Conservation (phyloP, 2,797 vertebrate species). For the Cynopterus sphinx region DNA sequence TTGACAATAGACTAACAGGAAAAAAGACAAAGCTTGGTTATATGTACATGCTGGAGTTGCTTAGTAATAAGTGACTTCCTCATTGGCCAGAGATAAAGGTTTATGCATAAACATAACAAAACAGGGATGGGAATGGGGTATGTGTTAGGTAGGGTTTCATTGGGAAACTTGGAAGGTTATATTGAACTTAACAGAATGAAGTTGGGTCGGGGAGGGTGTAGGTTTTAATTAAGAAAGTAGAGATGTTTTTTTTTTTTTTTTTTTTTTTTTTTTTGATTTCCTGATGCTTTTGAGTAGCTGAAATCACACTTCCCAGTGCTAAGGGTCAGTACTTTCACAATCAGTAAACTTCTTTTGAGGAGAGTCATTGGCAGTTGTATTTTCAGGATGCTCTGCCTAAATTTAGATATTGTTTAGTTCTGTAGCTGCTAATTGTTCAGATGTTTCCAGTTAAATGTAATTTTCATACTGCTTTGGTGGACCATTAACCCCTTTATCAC, state of each 20-base stretch:
- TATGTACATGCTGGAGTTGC: not conserved
- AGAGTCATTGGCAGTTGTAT: not conserved
- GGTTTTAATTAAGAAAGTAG: not conserved
- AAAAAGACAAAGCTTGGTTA: slow-evolving; percentile 2
- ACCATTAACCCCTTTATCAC: not conserved
- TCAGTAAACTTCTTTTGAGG: not conserved
- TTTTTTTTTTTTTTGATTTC: not conserved
- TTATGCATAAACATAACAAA: not conserved
- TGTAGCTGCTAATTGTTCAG: not conserved
- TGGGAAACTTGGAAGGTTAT: not conserved
- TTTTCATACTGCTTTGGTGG: slow-evolving; percentile 38
- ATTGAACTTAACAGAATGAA: not conserved
- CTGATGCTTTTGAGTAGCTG: not conserved
- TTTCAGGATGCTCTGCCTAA: not conserved
- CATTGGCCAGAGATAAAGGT: not conserved
- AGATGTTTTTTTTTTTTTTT: not conserved
- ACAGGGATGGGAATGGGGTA: not conserved
- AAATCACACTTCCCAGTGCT: not conserved
- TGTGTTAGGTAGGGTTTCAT: not conserved
- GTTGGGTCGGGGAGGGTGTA: not conserved
- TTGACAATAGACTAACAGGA: not conserved
- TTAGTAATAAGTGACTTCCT: not conserved
- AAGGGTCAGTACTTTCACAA: not conserved
- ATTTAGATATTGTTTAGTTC: not conserved
- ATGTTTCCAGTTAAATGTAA: slow-evolving; percentile 5